A percentile compares a stretch with the other conserved stretches of the same genome.
Evolutionary conservation across 2,797 vertebrate species (phyloP).

Genomic region (Esox lucius): DNA sequence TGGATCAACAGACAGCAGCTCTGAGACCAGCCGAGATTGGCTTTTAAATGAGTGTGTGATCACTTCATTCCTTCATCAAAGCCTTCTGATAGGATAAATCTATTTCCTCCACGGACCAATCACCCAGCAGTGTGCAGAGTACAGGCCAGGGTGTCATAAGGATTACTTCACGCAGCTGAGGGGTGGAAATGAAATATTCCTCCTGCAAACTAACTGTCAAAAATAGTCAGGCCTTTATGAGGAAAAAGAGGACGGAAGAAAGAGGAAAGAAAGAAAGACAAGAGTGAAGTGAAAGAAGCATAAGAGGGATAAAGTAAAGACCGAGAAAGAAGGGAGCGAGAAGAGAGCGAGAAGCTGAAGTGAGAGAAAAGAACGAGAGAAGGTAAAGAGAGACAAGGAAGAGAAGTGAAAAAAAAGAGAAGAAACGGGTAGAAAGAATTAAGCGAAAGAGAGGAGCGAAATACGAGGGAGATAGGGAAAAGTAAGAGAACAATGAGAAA

Average conservation of each 20-base stretch:
- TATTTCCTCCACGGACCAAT: conserved; percentile 48
- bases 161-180: conserved; percentile 37
- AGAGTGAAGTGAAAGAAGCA: background rate
- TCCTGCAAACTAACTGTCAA: conserved; percentile 42
- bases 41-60: background rate
- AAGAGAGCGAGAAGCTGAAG: background rate
- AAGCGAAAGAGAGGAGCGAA: background rate
- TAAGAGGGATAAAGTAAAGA: conserved; percentile 2
- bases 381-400: background rate
- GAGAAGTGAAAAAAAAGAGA: background rate
- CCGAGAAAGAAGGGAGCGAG: conserved; percentile 15
- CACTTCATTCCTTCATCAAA: conserved; percentile 28
- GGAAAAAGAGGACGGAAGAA: background rate
- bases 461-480: background rate
- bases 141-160: conserved; percentile 34
- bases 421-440: background rate
- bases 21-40: background rate
- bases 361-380: conserved; percentile 5
- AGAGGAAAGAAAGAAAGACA: background rate
- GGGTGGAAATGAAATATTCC: conserved; percentile 55
- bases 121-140: conserved; percentile 41
- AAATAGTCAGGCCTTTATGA: conserved; percentile 19
- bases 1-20: background rate
- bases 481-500: too few species aligned
- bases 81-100: conserved; percentile 41